Base-by-base conservation (phyloP, 2,888 invertebrate species). In the Drosophila flavopinicola region DNA sequence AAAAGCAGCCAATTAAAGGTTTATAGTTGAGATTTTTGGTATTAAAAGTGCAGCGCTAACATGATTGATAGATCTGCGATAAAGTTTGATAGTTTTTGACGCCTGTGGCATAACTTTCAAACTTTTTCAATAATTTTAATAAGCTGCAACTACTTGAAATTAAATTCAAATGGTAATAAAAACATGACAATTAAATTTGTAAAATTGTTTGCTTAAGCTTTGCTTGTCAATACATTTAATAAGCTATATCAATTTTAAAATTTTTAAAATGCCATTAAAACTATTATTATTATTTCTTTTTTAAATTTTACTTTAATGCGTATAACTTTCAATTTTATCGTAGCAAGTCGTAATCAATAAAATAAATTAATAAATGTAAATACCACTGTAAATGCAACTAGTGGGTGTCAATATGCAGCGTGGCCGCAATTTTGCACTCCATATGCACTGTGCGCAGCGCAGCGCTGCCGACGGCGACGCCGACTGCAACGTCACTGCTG, bases 1-100 rank as follows among this genome's bases (percentile, higher is more conserved):
- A 82, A 76, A 71, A 51, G 54, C 57, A 29, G 11, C 13, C 58
- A 70, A 75, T 75, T 59, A 70, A 66, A 51, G 35, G 3, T 49
- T 67, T 56, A 48, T 64, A n/a, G 27, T 23, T 52, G 2, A 4
- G 20, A 20, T 3, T 3, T 44, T 60, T 11, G 35, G 20, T 30
- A 42, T 41, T 51, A n/a, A 42, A 37, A 42, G 29, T 11, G 25
- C 11, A 27, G 29, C 23, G 37, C 32, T 49, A 17, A 48, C 4
- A n/a, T 27, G n/a, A 41, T 45, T 35, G 37, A 59, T 51, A 24
- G 25, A 20, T 3, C 15, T 11, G 6, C 20, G 15, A 30, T 20
- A 20, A 20, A n/a, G n/a, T n/a, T n/a, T n/a, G n/a, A n/a, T n/a
- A n/a, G n/a, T n/a, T n/a, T n/a, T n/a, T n/a, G n/a, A n/a, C n/a